Evolutionary conservation across 2,113 vertebrate genomes (phyloP).

Genomic region (Pampusana beccarii): DNA sequence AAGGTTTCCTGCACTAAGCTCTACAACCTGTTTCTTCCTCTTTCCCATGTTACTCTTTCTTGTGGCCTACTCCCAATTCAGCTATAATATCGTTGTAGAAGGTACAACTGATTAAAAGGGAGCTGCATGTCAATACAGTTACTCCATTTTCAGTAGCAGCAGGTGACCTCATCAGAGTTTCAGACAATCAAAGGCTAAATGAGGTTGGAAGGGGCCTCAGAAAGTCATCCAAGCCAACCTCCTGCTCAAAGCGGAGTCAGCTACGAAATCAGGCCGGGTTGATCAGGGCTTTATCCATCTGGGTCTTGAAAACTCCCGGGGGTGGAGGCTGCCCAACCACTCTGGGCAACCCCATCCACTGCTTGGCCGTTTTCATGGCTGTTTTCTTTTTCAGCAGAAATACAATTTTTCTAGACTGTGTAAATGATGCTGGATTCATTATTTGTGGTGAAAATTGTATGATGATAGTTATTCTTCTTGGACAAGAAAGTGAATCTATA

Average conservation of each 20-base stretch:
- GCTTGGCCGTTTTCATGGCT: accelerated
- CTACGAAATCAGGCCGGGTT: not conserved
- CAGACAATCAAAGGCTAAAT: not conserved
- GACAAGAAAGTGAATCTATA: not conserved
- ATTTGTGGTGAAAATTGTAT: not conserved
- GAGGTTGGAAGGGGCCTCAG: not conserved
- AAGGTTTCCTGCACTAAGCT: not conserved
- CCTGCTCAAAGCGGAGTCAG: not conserved
- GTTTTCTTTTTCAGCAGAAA: not conserved
- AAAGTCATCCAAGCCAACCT: not conserved
- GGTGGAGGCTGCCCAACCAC: not conserved
- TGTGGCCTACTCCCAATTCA: not conserved
- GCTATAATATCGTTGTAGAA: not conserved
- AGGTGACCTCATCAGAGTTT: not conserved
- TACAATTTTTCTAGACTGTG: not conserved
- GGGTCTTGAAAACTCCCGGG: not conserved
- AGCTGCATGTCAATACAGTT: no score
- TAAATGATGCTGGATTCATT: not conserved
- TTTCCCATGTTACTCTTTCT: not conserved
- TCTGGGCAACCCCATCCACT: not conserved
- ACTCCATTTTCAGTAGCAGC: not conserved
- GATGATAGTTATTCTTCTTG: not conserved
- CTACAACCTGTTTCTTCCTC: not conserved
- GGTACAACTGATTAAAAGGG: not conserved
- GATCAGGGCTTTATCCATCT: not conserved